phyloP scores from a whole-genome alignment of 1,140 invertebrate genomes.

The Berghia stephanieae region DNA sequence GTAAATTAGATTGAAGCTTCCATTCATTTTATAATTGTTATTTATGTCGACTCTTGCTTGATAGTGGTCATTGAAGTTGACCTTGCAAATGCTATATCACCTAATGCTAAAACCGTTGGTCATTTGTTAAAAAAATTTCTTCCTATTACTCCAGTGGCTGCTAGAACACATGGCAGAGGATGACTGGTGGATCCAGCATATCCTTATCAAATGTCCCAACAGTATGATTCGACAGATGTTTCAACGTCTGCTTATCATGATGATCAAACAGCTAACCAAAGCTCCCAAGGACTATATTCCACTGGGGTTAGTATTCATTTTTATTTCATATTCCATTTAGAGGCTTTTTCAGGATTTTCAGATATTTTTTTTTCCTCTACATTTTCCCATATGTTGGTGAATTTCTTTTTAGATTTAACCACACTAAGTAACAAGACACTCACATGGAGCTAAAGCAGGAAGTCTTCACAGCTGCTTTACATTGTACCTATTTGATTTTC shows the following conservation, averaged over 20 bases:
- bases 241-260: conserved; percentile 90
- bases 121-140: too few relatives aligned
- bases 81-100: too few relatives aligned
- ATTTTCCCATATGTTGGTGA: neutral
- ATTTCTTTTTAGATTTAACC: neutral
- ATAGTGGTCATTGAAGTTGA: too few relatives aligned
- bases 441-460: too few relatives aligned
- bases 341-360: neutral
- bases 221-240: conserved; percentile 83
- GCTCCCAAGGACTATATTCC: conserved; percentile 74
- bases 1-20: too few relatives aligned
- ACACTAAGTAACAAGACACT: too few relatives aligned
- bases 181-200: conserved; percentile 94
- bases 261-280: conserved; percentile 84
- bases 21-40: too few relatives aligned
- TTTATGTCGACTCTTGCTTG: too few relatives aligned
- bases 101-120: too few relatives aligned
- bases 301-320: conserved; percentile 64
- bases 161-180: conserved; percentile 90
- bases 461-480: too few relatives aligned
- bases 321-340: neutral
- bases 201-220: conserved; percentile 93
- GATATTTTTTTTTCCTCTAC: neutral
- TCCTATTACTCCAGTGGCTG: conserved; percentile 80
- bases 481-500: too few relatives aligned